phyloP scores from a whole-genome alignment of 2,113 vertebrate species.

The Polypterus senegalus region DNA sequence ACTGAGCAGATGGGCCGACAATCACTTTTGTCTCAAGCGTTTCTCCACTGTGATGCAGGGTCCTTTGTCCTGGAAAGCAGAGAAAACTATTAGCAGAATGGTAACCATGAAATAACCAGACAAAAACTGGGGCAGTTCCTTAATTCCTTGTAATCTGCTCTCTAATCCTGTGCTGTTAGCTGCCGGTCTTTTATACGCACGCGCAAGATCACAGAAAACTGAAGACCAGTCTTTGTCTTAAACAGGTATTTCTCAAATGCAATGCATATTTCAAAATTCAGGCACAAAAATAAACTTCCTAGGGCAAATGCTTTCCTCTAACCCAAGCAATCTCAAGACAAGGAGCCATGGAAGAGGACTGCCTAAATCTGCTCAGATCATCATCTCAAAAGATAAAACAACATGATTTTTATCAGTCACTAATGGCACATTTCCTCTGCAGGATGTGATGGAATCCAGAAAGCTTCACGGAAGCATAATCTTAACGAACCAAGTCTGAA shows the following conservation, averaged over 20 bases:
- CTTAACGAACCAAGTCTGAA: too few species aligned
- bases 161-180: not conserved
- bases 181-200: not conserved
- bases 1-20: slow-evolving; percentile 70
- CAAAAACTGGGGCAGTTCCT: not conserved
- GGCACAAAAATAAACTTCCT: too few species aligned
- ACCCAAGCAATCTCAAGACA: too few species aligned
- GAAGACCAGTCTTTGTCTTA: too few species aligned
- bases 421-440: not conserved
- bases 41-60: slow-evolving; percentile 71
- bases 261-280: too few species aligned
- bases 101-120: not conserved
- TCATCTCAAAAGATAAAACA: not conserved
- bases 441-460: not conserved
- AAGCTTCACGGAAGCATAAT: too few species aligned
- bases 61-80: slow-evolving; percentile 62
- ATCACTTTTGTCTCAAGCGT: slow-evolving; percentile 72
- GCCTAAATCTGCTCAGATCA: too few species aligned
- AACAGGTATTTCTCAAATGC: too few species aligned
- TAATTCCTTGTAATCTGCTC: not conserved
- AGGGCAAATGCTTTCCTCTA: too few species aligned
- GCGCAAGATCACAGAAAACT: not conserved
- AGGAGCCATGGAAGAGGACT: too few species aligned
- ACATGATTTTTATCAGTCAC: not conserved
- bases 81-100: not conserved